phyloP scores from a whole-genome alignment of 2,888 invertebrate species.

The Pterobdella sp. region DNA sequence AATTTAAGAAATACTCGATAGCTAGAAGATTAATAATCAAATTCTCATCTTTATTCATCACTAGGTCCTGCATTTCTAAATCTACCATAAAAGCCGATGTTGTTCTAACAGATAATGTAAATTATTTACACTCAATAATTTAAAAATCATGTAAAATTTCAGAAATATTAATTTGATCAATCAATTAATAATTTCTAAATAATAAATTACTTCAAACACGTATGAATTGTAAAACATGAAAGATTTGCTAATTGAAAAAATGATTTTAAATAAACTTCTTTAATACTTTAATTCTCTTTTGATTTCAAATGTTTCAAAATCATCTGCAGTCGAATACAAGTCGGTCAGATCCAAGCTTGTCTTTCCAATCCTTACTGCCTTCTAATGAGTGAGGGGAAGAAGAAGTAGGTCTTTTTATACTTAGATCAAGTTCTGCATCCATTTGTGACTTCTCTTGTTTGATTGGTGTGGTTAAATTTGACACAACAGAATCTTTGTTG shows the following conservation, averaged over 20 bases:
- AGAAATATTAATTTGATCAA: no score
- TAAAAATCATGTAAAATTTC: not conserved
- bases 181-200: no score
- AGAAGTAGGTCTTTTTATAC: constrained; percentile 13
- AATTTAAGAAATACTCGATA: no score
- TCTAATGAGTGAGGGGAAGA: not conserved
- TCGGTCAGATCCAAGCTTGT: constrained; percentile 10
- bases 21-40: no score
- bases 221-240: no score
- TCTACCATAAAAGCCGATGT: no score
- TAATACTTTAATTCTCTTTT: not conserved
- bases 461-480: not conserved
- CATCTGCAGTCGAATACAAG: constrained; percentile 25
- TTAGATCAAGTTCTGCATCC: constrained; percentile 19
- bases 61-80: no score
- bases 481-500: not conserved
- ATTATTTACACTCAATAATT: not conserved
- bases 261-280: not conserved
- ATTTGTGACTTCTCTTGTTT: constrained; percentile 3
- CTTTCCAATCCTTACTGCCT: constrained; percentile 9
- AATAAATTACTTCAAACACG: no score
- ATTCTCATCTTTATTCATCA: no score
- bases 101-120: not conserved
- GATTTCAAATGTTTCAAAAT: not conserved
- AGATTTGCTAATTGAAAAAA: not conserved